Percentiles rank a stretch among this genome's conserved stretches.
phyloP scores from a whole-genome alignment of 2,888 invertebrate genomes.

The Nomada hirtipes region DNA sequence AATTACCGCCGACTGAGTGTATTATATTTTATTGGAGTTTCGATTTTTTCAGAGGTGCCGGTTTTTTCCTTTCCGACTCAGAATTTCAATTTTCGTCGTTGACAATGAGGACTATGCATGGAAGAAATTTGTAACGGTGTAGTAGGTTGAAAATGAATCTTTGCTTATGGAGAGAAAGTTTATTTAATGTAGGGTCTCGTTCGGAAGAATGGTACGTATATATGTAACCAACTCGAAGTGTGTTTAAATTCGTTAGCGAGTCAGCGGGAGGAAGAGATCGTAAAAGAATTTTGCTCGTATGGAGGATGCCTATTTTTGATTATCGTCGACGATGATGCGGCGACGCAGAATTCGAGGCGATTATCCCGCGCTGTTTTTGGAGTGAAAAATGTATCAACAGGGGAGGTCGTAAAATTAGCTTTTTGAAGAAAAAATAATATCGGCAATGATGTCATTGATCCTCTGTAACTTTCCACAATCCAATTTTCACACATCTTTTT shows the following conservation, averaged over 20 bases:
- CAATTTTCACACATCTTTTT: neutral
- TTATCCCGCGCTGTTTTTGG: conserved; percentile 30
- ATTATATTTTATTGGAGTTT: too few species aligned
- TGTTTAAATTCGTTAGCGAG: conserved; percentile 13
- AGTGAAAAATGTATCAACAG: conserved; percentile 8
- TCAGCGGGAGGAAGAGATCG: neutral
- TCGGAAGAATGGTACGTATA: neutral
- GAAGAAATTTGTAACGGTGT: neutral
- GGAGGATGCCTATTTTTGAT: conserved; percentile 34
- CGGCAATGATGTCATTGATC: neutral
- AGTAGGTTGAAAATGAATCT: neutral
- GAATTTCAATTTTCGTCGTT: neutral
- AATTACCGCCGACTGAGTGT: too few species aligned
- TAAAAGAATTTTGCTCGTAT: neutral
- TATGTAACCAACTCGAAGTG: conserved; percentile 7
- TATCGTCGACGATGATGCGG: conserved; percentile 15
- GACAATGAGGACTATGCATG: neutral
- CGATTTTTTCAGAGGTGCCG: too few species aligned
- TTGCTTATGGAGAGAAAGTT: neutral
- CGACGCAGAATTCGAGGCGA: conserved; percentile 9
- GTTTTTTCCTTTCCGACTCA: neutral
- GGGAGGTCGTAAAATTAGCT: neutral
- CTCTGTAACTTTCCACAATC: neutral
- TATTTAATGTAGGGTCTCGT: neutral
- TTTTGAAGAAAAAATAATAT: neutral